Base-by-base conservation (phyloP, 2,888 invertebrate species). In the Dolomedes plantarius region DNA sequence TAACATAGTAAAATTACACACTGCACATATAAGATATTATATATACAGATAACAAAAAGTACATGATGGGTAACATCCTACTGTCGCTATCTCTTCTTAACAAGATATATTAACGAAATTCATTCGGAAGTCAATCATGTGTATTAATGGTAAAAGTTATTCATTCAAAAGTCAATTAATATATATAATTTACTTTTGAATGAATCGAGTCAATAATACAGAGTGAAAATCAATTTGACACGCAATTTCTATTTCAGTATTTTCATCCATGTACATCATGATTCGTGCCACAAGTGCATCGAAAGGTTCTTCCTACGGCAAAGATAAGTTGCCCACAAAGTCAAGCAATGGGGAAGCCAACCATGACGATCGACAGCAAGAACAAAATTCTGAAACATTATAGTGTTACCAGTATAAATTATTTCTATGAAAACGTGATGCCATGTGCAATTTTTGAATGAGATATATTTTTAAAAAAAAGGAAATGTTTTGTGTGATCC, bases 231-330 rank as follows among this genome's bases (percentile, higher is more conserved):
- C n/a, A n/a, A n/a, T n/a, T n/a, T n/a, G n/a, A n/a, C n/a, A n/a
- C n/a, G n/a, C n/a, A n/a, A n/a, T n/a, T n/a, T 75, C 69, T 82
- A n/a, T n/a, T n/a, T 11, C 93, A 96, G 96, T 96, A 92, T 95
- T 94, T 91, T 91, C 95, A 89, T 92, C 96, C 31, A 94, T 96
- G 91, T 94, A 95, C 90, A 95, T 95, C 91, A 94, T 95, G 67
- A 95, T 97, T 90, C 95, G 95, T 74, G 94, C 95, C 94, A 95
- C 96, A 0, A 94, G 96, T 92, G 96, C 96, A 89, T 95, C 95
- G 90, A 95, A 95, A 91, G 95, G 94, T 50, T 96, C 96, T 32
- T 95, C 94, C 6, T 97, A 96, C 91, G 96, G 96, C 3, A 90
- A 80, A 73, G 77, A 73, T 39, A 72, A 36, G 19, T 69, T 79